Evolutionary conservation across 2,888 invertebrate species (phyloP), one percentile per base, ranked within the genome.

Genomic region (Lysandra bellargus): DNA sequence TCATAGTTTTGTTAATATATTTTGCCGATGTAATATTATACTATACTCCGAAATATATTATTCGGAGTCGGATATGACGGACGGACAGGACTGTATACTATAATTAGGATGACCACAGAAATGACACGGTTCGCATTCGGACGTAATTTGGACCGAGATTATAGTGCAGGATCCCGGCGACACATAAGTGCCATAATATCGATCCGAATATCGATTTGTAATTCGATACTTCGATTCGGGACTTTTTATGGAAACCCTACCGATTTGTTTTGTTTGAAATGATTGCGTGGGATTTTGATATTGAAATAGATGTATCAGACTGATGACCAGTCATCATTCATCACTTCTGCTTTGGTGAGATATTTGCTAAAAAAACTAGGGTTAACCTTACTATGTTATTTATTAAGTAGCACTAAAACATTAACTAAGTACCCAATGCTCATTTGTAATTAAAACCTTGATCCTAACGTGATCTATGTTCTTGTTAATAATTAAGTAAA

Each of bases 81-180:
- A 40, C 40, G 40, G 87, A 89, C 87, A 86, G 83, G 87, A 85
- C 83, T 81, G 85, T 85, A 85, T 84, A 78, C 81, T 83, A 88
- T 91, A 90, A 92, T 92, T 91, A 91, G 83, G 86, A 84, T 83
- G 83, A 82, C 83, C 84, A 87, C 61, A 53, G 57, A 94, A 93
- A 94, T 93, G 92, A 94, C 92, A 93, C 87, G 89, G 88, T 88
- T 88, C 85, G 89, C 89, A 90, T 88, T 87, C 60, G 87, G 82
- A 81, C 83, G 85, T 91, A 91, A 92, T 93, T 91, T 90, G 84
- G 88, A 83, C 81, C 90, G 89, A 91, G 92, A 94, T 94, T 93
- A 92, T 89, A 91, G 91, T 88, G 90, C 88, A 83, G 87, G 84
- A 84, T 82, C 84, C 85, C 84, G 87, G 85, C 86, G 90, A 91